Base-by-base conservation (phyloP, 2,888 invertebrate genomes). In the Heliconius ismenius region DNA sequence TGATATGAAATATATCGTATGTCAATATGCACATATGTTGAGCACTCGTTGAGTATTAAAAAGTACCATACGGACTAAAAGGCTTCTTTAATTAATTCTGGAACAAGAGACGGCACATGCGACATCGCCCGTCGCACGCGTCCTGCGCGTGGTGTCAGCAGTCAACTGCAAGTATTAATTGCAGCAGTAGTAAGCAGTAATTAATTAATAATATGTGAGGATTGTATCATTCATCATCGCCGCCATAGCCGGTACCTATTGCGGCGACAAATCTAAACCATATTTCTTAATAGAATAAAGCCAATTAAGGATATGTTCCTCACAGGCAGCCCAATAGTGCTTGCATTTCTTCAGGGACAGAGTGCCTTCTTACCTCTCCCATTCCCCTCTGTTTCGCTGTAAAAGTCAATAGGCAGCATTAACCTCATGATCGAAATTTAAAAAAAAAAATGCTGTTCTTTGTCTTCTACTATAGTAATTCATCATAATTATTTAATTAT, bases 91-190 rank as follows among this genome's bases (percentile, higher is more conserved):
- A 93, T 93, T 91, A 93, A 90, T 88, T 86, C 84, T 82, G 79
- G 28, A 79, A 80, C 83, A 82, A 81, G 83, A 82, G 77, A 69
- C 81, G 81, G 75, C 83, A 79, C 69, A 79, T 77, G 77, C 83
- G 83, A 82, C 85, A 85, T 82, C 87, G 84, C 83, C 85, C 18
- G 2, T 49, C 18, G 49, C 15, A n/a, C n/a, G 18, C 49, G 7
- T 49, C 6, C 18, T 6, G 49, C 49, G 86, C 87, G 84, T 83
- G 85, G 84, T 89, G 92, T 91, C 73, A 63, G 39, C 73, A 73
- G 73, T 73, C 93, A 90, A 86, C 87, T 92, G 90, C 93, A 89
- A 86, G 88, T 90, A 92, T 92, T 93, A 92, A 92, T 92, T 89
- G 79, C 72, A 78, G 72, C 79, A 81, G 87, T 90, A 91, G 92